Evolutionary conservation across 2,113 vertebrate genomes (phyloP).

Genomic region (Istiophorus platypterus): DNA sequence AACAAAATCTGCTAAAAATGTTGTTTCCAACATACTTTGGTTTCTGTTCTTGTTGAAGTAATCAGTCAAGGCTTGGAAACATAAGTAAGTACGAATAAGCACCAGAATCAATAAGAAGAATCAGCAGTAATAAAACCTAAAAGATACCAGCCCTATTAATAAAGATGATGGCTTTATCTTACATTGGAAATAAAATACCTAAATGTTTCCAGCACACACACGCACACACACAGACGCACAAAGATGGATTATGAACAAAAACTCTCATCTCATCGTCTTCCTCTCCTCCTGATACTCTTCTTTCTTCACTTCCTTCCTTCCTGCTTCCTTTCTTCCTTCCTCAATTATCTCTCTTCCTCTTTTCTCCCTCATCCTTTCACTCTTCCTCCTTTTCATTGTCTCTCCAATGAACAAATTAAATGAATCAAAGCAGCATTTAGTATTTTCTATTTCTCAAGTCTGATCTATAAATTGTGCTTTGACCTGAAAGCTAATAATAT

Average conservation of each 20-base stretch:
- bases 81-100: background rate
- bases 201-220: constrained; percentile 17
- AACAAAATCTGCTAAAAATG: background rate
- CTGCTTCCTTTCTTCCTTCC: background rate
- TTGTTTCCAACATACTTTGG: background rate
- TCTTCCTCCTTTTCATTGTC: background rate
- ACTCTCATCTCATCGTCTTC: constrained; percentile 12
- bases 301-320: no score
- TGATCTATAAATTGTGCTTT: no score
- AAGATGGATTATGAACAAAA: constrained; percentile 40
- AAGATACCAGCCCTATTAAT: constrained; percentile 37
- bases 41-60: background rate
- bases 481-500: no score
- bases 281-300: constrained; percentile 4
- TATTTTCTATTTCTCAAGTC: background rate
- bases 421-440: background rate
- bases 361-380: background rate
- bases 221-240: constrained; percentile 42
- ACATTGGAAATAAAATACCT: constrained; percentile 16
- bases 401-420: background rate
- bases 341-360: background rate
- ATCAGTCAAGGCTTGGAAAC: background rate
- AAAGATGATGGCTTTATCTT: constrained; percentile 22
- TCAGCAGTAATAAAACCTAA: constrained; percentile 26
- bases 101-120: constrained; percentile 10